A percentile compares a stretch with the other conserved stretches of the same genome.
Evolutionary conservation across 2,888 invertebrate genomes (phyloP).

Genomic region (Cordilura impudica): DNA sequence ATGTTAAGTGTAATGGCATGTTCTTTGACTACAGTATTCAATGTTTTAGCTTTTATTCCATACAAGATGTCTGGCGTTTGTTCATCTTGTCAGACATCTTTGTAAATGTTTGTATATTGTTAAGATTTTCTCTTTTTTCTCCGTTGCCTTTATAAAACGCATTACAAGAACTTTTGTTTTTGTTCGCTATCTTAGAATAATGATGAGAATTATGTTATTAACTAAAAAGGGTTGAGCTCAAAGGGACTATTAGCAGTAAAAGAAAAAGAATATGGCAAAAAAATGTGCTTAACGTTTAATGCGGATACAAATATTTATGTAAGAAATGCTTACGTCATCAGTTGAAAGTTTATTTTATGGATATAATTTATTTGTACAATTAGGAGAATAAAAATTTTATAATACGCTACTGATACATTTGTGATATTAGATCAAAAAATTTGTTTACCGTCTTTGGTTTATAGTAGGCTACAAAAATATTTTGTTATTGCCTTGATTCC

Average conservation of each 20-base stretch:
- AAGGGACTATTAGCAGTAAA: slow-evolving; percentile 23
- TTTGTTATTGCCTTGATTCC: too few species aligned
- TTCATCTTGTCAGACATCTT: neutral
- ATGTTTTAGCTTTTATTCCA: slow-evolving; percentile 23
- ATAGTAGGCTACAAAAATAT: too few species aligned
- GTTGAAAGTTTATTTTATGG: too few species aligned
- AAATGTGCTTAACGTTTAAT: too few species aligned
- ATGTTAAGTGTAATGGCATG: slow-evolving; percentile 39
- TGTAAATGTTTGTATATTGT: slow-evolving; percentile 21
- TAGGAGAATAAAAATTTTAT: too few species aligned
- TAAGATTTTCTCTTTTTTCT: neutral
- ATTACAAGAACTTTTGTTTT: neutral
- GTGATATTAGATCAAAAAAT: too few species aligned
- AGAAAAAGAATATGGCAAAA: neutral
- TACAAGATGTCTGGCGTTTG: slow-evolving; percentile 32
- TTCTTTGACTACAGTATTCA: slow-evolving; percentile 36
- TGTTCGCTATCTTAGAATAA: slow-evolving; percentile 18
- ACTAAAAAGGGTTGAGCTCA: neutral
- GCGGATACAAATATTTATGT: too few species aligned
- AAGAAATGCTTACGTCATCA: too few species aligned
- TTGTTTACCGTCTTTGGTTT: too few species aligned
- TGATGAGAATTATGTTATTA: slow-evolving; percentile 29
- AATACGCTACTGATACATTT: too few species aligned
- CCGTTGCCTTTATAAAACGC: neutral
- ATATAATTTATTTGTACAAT: too few species aligned